Evolutionary conservation across 2,888 invertebrate species (phyloP), one percentile per base, ranked within the genome.

Genomic region (Pediacus dermestoides): DNA sequence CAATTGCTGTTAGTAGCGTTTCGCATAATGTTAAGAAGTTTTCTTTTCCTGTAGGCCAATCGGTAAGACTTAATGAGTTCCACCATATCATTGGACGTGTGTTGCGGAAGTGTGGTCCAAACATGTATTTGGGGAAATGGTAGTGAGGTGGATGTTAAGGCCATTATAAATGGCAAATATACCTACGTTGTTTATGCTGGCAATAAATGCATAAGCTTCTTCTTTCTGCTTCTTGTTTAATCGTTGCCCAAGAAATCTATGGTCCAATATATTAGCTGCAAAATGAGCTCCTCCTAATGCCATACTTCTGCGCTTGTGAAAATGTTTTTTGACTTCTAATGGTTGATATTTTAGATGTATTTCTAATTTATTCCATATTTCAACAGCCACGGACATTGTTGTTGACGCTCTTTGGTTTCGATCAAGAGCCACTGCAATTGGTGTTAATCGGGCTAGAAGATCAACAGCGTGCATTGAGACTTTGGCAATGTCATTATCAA

Each of bases 321-420:
- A 42, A 11, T 10, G 16, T 31, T 39, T 32, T 32, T 39, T 39
- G 30, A 44, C 32, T 22, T 16, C 33, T 14, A 22, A 30, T 37
- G 34, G 33, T 34, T 41, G 35, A 34, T 34, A 30, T 39, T 48
- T 34, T 34, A 48, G 31, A 34, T 48, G 46, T 27, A 39, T 41
- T 37, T 44, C 39, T 34, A 52, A 36, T 34, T 37, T 34, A 39
- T 50, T 39, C 49, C 46, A 40, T 16, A 38, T 38, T 34, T 38
- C 38, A 34, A 38, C 34, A 38, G 34, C 38, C 34, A 38, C 34
- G 28, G 32, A 14, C 23, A 35, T 40, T 28, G 38, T 42, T 25
- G 38, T 42, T 34, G 21, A 13, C 15, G 22, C 22, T 36, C 36
- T 40, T 35, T 39, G 36, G 34, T 30, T 25, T 42, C 34, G 33